Evolutionary conservation across 1,140 invertebrate species (phyloP).

Genomic region (Pseudomyrmex cubaensis): DNA sequence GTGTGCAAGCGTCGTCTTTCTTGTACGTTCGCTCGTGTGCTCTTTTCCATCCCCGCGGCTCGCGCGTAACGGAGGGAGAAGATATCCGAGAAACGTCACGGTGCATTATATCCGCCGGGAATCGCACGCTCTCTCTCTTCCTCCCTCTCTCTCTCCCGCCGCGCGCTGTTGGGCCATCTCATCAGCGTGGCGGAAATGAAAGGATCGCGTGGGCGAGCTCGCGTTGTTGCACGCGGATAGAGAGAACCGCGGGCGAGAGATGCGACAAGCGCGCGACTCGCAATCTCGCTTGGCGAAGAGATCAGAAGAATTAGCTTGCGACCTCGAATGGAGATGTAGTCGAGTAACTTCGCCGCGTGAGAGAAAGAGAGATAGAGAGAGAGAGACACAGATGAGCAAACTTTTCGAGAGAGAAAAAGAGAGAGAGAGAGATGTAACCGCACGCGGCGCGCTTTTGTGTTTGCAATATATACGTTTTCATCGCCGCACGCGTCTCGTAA

Average conservation of each 20-base stretch:
- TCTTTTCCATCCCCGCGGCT: not conserved
- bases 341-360: not conserved
- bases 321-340: constrained; percentile 17
- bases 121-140: not conserved
- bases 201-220: constrained; percentile 30
- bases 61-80: not conserved
- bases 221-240: constrained; percentile 18
- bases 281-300: constrained; percentile 31
- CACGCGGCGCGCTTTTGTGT: too few relatives aligned
- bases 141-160: not conserved
- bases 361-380: too few relatives aligned
- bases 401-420: too few relatives aligned
- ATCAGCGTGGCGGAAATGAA: constrained; percentile 55
- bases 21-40: constrained; percentile 27
- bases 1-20: constrained; percentile 10
- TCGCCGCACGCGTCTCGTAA: too few relatives aligned
- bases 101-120: constrained; percentile 28
- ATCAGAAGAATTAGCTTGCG: constrained; percentile 45
- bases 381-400: too few relatives aligned
- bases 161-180: constrained; percentile 25
- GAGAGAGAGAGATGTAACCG: too few relatives aligned
- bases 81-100: constrained; percentile 50
- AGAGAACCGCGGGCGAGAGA: not conserved
- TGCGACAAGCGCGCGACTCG: constrained; percentile 21
- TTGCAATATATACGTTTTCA: too few relatives aligned